phyloP scores from a whole-genome alignment of 2,888 invertebrate species.

The Brachyopa scutellaris region DNA sequence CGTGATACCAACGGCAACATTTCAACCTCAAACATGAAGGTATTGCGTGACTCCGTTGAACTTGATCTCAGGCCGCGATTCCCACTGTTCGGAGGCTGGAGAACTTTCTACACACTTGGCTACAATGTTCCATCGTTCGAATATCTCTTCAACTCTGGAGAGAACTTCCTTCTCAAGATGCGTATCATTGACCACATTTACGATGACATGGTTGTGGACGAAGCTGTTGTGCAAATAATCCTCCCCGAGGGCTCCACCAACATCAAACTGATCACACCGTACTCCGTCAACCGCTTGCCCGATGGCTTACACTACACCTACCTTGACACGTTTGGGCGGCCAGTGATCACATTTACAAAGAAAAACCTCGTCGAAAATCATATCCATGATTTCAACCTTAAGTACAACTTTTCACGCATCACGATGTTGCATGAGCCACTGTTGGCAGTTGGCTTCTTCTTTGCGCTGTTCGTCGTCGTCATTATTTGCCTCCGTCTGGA shows the following conservation, averaged over 20 bases:
- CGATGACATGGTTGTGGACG: conserved; percentile 97
- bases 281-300: conserved; percentile 87
- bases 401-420: conserved; percentile 92
- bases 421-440: conserved; percentile 96
- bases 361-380: conserved; percentile 97
- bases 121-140: conserved; percentile 99
- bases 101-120: conserved; percentile 97
- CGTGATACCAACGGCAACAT: conserved; percentile 98
- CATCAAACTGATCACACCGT: conserved; percentile 92
- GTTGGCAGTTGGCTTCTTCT: conserved; percentile 93
- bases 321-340: conserved; percentile 96
- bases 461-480: conserved; percentile 93
- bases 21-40: conserved; percentile 96
- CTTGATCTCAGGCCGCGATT: conserved; percentile 97
- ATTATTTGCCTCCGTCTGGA: conserved; percentile 97
- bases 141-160: conserved; percentile 92
- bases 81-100: conserved; percentile 99
- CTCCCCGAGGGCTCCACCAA: conserved; percentile 96
- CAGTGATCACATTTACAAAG: conserved; percentile 91
- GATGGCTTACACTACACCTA: conserved; percentile 95
- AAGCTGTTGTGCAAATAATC: conserved; percentile 93
- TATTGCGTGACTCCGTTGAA: conserved; percentile 95
- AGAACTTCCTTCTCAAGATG: conserved; percentile 93
- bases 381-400: conserved; percentile 95
- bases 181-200: conserved; percentile 97